These are phyloP conservation scores for Dromiciops gliroides DNA, from an alignment of 2,113 vertebrate genomes.

Conservation along the genomic window DNA sequence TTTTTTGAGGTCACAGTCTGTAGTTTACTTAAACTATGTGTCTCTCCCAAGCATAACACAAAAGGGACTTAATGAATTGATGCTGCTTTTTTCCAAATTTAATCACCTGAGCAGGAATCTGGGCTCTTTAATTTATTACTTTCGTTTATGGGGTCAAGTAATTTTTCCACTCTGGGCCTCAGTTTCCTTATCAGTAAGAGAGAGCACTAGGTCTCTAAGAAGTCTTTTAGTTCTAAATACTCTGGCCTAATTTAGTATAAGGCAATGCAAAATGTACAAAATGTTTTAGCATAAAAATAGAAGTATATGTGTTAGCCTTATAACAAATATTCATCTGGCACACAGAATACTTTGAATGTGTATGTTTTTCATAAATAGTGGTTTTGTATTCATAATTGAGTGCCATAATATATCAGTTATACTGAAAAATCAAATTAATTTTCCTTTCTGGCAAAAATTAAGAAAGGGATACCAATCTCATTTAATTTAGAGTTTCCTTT, in stretches of 20 bases:
- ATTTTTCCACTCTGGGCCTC: neutral
- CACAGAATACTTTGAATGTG: neutral
- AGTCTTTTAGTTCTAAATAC: neutral
- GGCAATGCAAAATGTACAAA: neutral
- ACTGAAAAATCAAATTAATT: slow-evolving; percentile 3
- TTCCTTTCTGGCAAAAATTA: slow-evolving; percentile 3
- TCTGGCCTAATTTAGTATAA: neutral
- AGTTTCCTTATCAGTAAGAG: neutral
- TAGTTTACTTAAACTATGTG: neutral
- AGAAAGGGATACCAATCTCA: neutral
- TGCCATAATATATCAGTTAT: neutral
- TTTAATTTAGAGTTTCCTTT: neutral
- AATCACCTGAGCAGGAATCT: neutral
- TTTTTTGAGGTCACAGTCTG: neutral
- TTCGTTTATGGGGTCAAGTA: neutral
- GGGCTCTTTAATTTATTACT: neutral
- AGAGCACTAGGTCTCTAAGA: neutral
- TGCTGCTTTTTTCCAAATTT: neutral
- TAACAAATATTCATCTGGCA: neutral
- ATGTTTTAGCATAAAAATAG: neutral
- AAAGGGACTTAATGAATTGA: neutral
- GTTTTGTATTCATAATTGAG: slow-evolving; percentile 9
- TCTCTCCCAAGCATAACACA: neutral
- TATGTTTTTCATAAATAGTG: neutral
- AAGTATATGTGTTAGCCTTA: neutral